Evolutionary conservation across 2,113 vertebrate species (phyloP), one percentile per base, ranked within the genome.

Genomic region (Mungos mungo): DNA sequence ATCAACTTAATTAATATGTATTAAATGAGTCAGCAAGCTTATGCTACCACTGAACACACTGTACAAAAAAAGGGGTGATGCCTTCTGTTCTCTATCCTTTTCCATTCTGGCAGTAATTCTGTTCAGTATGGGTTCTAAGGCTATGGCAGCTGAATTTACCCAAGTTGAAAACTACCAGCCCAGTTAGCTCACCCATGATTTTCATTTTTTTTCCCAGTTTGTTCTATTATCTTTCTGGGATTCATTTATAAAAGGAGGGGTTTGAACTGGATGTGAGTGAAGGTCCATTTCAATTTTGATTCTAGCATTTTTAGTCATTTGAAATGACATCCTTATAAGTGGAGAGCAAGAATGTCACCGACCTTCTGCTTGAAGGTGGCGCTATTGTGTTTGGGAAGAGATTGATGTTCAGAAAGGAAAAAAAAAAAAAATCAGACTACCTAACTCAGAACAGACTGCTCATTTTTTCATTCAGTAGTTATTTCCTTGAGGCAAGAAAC

Each of bases 1-100:
- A 15, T 87, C 47, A 63, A 38, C 47, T 50, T 93, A 72, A 88
- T 90, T 82, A 77, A 65, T 57, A 41, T 57, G 21, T 7, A 71
- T 21, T n/a, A 27, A 21, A 86, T 35, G 47, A 60, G 3, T 68
- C 21, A 87, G 38, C 41, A n/a, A 52, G 11, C 1, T 45, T 79
- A 66, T 35, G 0, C 2, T 3, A 81, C 25, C 52, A 66, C 29
- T 66, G 15, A 74, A 82, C 3, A 76, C 14, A 85, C 0, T 66
- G 35, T 16, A 66, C 0, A 50, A 81, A 91, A 72, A 76, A 29
- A 12, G 0, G 25, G 71, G 16, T 85, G 38, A 83, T 87, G 9
- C 9, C 50, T 96, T 93, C 76, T 76, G 41, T 57, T 91, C 25
- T 95, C 33, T 65, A 5, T 74, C 33, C 9, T 95, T 89, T 94